Conservation (phyloP, 2,888 invertebrate species). For the Drosophila ezoana region DNA sequence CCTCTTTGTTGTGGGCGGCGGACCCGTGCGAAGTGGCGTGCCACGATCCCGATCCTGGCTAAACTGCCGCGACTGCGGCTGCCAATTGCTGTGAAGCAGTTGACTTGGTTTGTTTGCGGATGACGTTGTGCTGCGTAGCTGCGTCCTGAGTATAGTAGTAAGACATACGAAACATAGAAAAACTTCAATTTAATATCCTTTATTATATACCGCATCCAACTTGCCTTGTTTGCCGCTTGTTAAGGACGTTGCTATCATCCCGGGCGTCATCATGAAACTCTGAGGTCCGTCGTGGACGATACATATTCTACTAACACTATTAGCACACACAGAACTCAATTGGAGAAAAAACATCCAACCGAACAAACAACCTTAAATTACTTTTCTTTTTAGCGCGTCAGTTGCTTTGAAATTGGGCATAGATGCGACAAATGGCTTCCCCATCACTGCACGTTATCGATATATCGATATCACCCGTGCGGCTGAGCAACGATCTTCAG, state of each 20-base stretch:
- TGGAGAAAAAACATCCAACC: not conserved
- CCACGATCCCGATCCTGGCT: slow-evolving; percentile 32
- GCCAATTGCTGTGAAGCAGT: slow-evolving; percentile 23
- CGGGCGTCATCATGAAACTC: slow-evolving; percentile 76
- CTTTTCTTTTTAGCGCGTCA: slow-evolving; percentile 7
- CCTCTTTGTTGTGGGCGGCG: slow-evolving; percentile 19
- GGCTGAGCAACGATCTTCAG: slow-evolving; percentile 6
- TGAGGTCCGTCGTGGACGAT: slow-evolving; percentile 79
- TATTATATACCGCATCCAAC: not conserved
- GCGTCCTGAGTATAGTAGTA: slow-evolving; percentile 24
- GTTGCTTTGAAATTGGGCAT: slow-evolving; percentile 22
- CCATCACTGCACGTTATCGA: slow-evolving; percentile 2
- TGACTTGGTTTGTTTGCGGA: slow-evolving; percentile 14
- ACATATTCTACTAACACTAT: slow-evolving; percentile 52
- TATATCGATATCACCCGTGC: slow-evolving; percentile 12
- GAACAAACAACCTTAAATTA: not conserved
- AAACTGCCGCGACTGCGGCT: slow-evolving; percentile 17
- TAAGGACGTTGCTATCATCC: slow-evolving; percentile 48
- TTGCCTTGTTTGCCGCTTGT: slow-evolving; percentile 70
- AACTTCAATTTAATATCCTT: not conserved
- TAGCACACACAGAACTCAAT: not conserved
- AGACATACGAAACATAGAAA: not conserved
- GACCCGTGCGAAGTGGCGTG: slow-evolving; percentile 22
- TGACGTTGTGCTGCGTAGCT: slow-evolving; percentile 24
- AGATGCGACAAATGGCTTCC: slow-evolving; percentile 18